phyloP scores from a whole-genome alignment of 2,888 invertebrate genomes.

The Apamea monoglypha region DNA sequence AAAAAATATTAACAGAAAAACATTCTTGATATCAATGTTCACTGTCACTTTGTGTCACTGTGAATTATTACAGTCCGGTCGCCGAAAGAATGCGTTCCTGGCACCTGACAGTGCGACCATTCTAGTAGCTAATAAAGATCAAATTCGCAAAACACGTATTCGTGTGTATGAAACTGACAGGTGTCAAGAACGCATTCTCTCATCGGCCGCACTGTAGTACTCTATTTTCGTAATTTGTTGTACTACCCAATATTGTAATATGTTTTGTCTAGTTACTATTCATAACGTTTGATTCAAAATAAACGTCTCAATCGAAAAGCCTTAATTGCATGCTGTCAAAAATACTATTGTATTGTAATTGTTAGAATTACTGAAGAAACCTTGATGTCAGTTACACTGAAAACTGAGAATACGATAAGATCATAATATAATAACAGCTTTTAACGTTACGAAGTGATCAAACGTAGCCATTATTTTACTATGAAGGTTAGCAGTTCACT shows the following conservation, averaged over 20 bases:
- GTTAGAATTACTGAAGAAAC: conserved; percentile 8
- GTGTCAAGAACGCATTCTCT: background rate
- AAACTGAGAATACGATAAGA: conserved; percentile 13
- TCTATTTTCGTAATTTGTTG: background rate
- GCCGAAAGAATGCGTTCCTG: too few relatives aligned
- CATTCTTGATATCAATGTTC: background rate
- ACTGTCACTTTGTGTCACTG: background rate
- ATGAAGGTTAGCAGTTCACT: background rate
- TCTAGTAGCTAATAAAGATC: background rate
- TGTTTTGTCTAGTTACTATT: background rate
- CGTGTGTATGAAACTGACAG: too few relatives aligned
- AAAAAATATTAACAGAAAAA: background rate
- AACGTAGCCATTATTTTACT: background rate
- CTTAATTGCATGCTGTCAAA: conserved; percentile 21
- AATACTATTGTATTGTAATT: conserved; percentile 20
- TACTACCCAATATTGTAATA: background rate
- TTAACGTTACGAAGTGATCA: background rate
- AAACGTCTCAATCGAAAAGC: background rate
- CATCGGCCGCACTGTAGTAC: background rate
- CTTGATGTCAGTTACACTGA: conserved; percentile 30
- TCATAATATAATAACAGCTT: background rate
- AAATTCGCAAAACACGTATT: background rate
- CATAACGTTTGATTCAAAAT: conserved; percentile 2
- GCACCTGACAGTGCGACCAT: too few relatives aligned
- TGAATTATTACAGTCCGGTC: background rate